Conservation (phyloP, 2,888 invertebrate genomes). For the Pristionchus exspectatus region DNA sequence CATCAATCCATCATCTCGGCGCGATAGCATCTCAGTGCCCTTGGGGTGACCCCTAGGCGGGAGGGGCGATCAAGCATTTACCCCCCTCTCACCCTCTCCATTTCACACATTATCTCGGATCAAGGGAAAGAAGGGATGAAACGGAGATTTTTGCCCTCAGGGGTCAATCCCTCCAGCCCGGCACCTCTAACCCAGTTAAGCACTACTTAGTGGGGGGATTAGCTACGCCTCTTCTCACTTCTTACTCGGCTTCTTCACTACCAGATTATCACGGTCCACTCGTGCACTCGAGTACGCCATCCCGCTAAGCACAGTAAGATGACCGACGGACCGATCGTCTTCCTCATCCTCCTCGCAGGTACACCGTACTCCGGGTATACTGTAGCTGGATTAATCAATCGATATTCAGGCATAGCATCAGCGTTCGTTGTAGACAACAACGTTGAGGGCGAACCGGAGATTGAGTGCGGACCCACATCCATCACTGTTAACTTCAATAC, state of each 20-base stretch:
- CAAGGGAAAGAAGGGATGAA: not conserved
- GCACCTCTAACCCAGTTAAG: slow-evolving; percentile 21
- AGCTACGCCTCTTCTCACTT: slow-evolving; percentile 43
- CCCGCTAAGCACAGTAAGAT: slow-evolving; percentile 34
- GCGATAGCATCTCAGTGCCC: slow-evolving; percentile 43
- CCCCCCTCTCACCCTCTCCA: not conserved
- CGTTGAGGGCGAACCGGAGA: slow-evolving; percentile 75
- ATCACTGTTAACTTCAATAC: slow-evolving; percentile 79
- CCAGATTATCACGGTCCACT: not conserved
- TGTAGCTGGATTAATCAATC: not conserved
- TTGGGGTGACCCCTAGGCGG: slow-evolving; percentile 39
- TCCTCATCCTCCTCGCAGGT: slow-evolving; percentile 41
- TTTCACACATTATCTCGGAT: not conserved
- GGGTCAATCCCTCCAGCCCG: slow-evolving; percentile 35
- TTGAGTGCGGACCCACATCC: slow-evolving; percentile 75
- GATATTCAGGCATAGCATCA: slow-evolving; percentile 14
- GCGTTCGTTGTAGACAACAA: slow-evolving; percentile 73
- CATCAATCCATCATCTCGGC: not conserved
- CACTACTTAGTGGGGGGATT: slow-evolving; percentile 21
- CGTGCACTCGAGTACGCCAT: not conserved
- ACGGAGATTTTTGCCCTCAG: slow-evolving; percentile 31
- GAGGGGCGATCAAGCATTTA: slow-evolving; percentile 34
- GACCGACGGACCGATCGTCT: slow-evolving; percentile 40
- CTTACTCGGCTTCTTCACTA: not conserved
- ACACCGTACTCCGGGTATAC: not conserved